Evolutionary conservation across 2,113 vertebrate genomes (phyloP), one percentile per base, ranked within the genome.

Genomic region (Scomber colias): DNA sequence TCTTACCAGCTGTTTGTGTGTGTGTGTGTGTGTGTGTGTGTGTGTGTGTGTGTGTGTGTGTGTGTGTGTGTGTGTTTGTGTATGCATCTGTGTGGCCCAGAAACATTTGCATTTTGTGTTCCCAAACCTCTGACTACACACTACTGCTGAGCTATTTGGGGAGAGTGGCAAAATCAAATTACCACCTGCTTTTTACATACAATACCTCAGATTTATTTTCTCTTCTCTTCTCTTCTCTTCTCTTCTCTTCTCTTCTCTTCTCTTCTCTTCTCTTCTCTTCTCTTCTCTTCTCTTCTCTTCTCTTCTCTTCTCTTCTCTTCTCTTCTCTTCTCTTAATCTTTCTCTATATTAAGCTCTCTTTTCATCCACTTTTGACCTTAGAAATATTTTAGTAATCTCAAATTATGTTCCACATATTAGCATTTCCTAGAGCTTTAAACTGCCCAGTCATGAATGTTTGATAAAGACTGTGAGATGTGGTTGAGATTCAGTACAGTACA

Each of bases 1-100:
- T 84, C 81, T 90, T 85, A 89, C 48, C 83, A 86, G 84, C 78
- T 90, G 81, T 89, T 24, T 62, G 48, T 79, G 50, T 71, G 57
- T 60, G 69, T 51, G 66, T 71, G 56, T 59, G 27, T 19, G 60
- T 75, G 55, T 60, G 56, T 56, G 51, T 55, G 61, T 64, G 60
- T 45, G 21, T 51, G 17, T 85, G 61, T 71, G 31, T 79, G 54
- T 71, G 19, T 81, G 64, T 69, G 57, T 80, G 50, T 60, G 51
- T 55, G 61, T 64, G 60, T 45, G 21, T 51, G 17, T 85, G 61
- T 71, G 31, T 79, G 35, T 40, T 68, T 85, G 60, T 77, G 1
- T 24, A 35, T 71, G 63, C 50, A 68, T 87, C 21, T 85, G 71
- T 80, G 24, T 76, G 82, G 64, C 56, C 46, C 49, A 81, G 55